Evolutionary conservation across 2,113 vertebrate genomes (phyloP).

Genomic region (Rallus limicola): DNA sequence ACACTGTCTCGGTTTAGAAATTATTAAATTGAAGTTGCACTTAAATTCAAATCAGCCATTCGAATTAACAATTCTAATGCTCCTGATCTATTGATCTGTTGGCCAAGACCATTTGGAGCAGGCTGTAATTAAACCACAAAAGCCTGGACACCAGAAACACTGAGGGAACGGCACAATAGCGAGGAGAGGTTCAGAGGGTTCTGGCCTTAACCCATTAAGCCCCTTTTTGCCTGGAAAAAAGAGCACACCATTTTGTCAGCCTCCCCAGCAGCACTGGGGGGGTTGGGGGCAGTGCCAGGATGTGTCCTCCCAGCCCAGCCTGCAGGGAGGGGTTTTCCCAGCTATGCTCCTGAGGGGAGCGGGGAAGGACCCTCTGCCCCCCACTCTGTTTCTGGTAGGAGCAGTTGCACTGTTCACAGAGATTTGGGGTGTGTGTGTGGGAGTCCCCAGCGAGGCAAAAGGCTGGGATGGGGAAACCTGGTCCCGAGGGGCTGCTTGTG

Average conservation of each 20-base stretch:
- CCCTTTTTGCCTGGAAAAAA: background rate
- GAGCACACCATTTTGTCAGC: background rate
- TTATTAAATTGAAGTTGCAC: constrained; percentile 64
- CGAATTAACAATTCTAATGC: constrained; percentile 70
- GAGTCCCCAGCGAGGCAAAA: background rate
- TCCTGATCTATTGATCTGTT: constrained; percentile 67
- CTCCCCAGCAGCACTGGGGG: background rate
- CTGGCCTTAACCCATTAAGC: constrained; percentile 5
- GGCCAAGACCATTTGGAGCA: constrained; percentile 54
- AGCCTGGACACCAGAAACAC: constrained; percentile 22
- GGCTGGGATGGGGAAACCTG: background rate
- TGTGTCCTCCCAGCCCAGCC: background rate
- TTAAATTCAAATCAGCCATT: constrained; percentile 70
- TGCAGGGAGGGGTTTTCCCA: background rate
- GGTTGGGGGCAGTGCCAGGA: background rate
- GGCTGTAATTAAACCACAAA: constrained; percentile 68
- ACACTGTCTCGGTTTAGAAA: constrained; percentile 16
- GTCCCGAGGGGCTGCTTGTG: background rate
- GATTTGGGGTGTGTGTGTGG: accelerated
- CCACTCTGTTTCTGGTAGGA: background rate
- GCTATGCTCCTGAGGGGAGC: accelerated
- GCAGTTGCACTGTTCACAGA: background rate
- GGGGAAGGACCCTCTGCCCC: background rate
- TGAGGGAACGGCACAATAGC: constrained; percentile 22
- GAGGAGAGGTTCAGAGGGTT: background rate